Base-by-base conservation (phyloP, 2,888 invertebrate species). In the Drosophila vallismaia region DNA sequence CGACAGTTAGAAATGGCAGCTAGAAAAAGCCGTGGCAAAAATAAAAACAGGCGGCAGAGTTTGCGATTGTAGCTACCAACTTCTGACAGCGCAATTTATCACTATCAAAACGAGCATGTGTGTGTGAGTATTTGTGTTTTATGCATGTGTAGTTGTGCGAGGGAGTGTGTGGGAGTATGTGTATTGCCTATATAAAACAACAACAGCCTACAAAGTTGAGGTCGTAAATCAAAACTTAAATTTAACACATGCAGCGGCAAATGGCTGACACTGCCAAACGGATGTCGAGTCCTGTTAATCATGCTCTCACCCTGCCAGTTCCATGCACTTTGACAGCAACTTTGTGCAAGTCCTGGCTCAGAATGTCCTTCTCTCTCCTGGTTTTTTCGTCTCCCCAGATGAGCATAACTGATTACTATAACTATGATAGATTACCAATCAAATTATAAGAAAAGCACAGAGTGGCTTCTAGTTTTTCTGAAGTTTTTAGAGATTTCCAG, bases 51-150 rank as follows among this genome's bases (percentile, higher is more conserved):
- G 46, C 52, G 53, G 63, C 50, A 54, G 59, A 67, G 74, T 66
- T 73, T 60, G 81, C 81, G 84, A 86, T 81, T 81, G 81, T 81
- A 80, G 81, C 85, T 87, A 87, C 67, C 82, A 87, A 86, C 85
- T 86, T 84, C 77, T 89, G 89, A 89, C 89, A 89, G 84, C 85
- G 88, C 90, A 90, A 89, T 89, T 89, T 90, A 89, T 89, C 90
- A 89, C 90, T 87, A 87, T 78, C 64, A 75, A 68, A 71, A 40
- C 53, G 64, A 68, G 51, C 69, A 64, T 76, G 26, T 53, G 66
- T 67, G 56, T 67, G 57, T 38, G 52, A 44, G 56, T 51, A 38
- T 19, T 56, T 46, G 28, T 33, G n/a, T 33, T 33, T 33, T 10
- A 33, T 33, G 19, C 19, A 33, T 10, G 33, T 33, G 33, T 33